phyloP scores from a whole-genome alignment of 2,888 invertebrate species.

The Orchesella flavescens region DNA sequence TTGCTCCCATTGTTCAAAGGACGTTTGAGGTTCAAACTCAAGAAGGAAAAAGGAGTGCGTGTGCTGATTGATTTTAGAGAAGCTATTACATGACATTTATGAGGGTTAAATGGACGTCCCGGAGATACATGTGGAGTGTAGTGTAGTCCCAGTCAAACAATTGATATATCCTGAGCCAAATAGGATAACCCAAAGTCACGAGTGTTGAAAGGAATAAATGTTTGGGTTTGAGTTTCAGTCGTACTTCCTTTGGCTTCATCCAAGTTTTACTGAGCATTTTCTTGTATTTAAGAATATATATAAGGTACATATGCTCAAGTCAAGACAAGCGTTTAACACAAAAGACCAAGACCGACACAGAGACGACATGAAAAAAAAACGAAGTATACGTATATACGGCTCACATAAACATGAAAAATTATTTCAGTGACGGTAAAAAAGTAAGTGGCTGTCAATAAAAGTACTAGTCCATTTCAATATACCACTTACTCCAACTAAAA shows the following conservation, averaged over 20 bases:
- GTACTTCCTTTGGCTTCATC: no score
- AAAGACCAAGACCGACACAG: background rate
- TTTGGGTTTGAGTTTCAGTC: background rate
- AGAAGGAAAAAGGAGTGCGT: no score
- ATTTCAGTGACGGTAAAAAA: conserved; percentile 11
- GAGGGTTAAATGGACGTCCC: background rate
- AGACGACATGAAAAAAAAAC: background rate
- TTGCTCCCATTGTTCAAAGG: no score
- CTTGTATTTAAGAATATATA: no score
- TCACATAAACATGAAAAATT: conserved; percentile 11
- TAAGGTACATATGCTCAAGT: no score
- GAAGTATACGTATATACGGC: background rate
- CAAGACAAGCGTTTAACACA: background rate
- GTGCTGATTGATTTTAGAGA: conserved; percentile 8
- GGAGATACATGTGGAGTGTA: background rate
- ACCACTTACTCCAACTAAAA: background rate
- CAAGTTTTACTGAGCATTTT: no score
- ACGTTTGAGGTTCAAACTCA: no score
- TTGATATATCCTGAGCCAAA: no score
- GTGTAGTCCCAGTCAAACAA: no score
- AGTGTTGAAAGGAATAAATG: background rate
- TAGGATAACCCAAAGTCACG: background rate
- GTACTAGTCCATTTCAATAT: background rate
- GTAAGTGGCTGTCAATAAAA: conserved; percentile 18
- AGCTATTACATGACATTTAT: background rate